A percentile compares a stretch with the other conserved stretches of the same genome.
Evolutionary conservation across 2,113 vertebrate species (phyloP).

Genomic region (Dryoscopus gambensis): DNA sequence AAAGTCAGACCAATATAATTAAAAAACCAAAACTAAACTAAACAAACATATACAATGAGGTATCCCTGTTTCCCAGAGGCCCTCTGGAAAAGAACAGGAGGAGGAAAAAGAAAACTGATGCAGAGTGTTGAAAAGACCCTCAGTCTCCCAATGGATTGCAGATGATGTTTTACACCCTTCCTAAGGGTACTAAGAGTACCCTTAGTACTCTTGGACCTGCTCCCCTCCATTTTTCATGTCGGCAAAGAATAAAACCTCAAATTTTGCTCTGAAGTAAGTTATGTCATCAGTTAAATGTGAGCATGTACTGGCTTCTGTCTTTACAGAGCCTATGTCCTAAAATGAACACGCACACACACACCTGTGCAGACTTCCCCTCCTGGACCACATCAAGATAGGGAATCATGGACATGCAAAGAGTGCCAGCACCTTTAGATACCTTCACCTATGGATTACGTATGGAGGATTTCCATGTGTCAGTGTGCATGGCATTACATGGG

Average conservation of each 20-base stretch:
- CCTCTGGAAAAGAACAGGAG: background rate
- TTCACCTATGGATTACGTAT: rapidly evolving
- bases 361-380: background rate
- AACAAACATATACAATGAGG: background rate
- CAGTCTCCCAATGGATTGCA: background rate
- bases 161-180: background rate
- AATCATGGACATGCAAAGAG: background rate
- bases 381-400: background rate
- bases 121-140: background rate
- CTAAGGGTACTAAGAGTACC: no score
- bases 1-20: background rate
- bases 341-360: background rate
- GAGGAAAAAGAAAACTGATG: background rate
- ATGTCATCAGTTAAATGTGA: background rate
- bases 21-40: background rate
- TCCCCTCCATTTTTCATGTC: background rate
- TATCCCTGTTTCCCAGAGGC: background rate
- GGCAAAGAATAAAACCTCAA: background rate
- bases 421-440: rapidly evolving
- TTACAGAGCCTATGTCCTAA: background rate
- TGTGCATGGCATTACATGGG: no score
- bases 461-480: background rate
- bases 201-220: background rate
- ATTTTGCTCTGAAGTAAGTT: background rate
- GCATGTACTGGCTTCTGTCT: rapidly evolving